phyloP scores from a whole-genome alignment of 2,797 vertebrate species.

The Lophius americanus region DNA sequence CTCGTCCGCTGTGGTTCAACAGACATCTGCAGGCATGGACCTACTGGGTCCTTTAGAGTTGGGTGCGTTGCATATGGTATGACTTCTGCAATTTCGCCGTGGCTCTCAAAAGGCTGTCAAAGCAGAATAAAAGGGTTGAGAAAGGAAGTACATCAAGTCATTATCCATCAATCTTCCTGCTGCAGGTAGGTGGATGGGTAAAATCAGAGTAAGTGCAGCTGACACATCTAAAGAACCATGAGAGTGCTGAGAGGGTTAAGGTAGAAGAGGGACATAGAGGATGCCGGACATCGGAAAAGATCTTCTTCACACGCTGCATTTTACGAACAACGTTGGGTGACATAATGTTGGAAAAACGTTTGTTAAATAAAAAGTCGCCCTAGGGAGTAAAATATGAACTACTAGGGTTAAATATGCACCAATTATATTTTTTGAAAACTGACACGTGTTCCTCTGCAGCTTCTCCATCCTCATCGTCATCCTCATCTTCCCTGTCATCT shows the following conservation, averaged over 20 bases:
- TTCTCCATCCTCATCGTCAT: no score
- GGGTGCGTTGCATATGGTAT: background rate
- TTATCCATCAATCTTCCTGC: background rate
- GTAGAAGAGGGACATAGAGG: no score
- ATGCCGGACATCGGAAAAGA: no score
- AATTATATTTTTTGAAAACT: no score
- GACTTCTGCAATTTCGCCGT: background rate
- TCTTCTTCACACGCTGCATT: no score
- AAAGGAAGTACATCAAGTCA: background rate
- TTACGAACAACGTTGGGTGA: no score
- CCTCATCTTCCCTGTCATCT: no score
- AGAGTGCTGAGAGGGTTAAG: background rate
- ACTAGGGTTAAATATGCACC: no score
- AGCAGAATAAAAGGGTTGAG: background rate
- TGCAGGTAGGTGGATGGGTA: constrained; percentile 17
- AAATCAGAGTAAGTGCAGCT: background rate
- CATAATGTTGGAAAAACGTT: no score
- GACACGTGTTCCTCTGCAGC: no score
- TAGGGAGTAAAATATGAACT: no score
- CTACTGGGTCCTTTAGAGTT: constrained; percentile 14
- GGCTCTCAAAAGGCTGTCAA: background rate
- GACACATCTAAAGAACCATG: constrained; percentile 2
- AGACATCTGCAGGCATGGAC: constrained; percentile 31
- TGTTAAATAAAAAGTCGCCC: no score
- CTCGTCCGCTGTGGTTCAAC: constrained; percentile 47